phyloP scores from a whole-genome alignment of 2,888 invertebrate species.

The Mactromeris polynyma region DNA sequence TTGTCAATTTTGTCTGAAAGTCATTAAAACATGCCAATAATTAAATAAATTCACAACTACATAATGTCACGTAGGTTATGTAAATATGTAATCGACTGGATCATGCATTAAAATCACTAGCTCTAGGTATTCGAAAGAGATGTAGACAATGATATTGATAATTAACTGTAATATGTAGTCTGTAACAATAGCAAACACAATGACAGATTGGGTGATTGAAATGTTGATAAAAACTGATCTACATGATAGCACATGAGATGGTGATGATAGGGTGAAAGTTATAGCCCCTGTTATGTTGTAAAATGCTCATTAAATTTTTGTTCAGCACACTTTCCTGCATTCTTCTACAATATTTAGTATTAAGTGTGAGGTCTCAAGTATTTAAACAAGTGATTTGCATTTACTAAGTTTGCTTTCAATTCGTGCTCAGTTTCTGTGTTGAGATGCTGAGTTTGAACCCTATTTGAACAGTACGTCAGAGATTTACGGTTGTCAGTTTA shows the following conservation, averaged over 20 bases:
- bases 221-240: not conserved
- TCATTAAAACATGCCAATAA: too few species aligned
- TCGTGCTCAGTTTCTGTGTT: too few species aligned
- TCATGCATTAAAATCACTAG: not conserved
- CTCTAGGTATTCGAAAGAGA: not conserved
- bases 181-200: not conserved
- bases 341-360: not conserved
- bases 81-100: too few species aligned
- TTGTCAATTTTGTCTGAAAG: too few species aligned
- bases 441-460: too few species aligned
- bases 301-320: not conserved
- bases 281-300: not conserved
- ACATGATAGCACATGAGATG: not conserved
- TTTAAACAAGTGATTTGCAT: too few species aligned
- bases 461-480: too few species aligned
- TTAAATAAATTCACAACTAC: too few species aligned
- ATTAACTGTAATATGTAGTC: not conserved
- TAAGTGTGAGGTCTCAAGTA: not conserved
- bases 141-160: not conserved
- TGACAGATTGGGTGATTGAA: not conserved
- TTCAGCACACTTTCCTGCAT: not conserved
- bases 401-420: too few species aligned
- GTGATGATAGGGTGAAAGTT: not conserved
- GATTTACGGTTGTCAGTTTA: too few species aligned
- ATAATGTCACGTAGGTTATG: too few species aligned